phyloP scores from a whole-genome alignment of 2,113 vertebrate species.

The Maccullochella peelii region DNA sequence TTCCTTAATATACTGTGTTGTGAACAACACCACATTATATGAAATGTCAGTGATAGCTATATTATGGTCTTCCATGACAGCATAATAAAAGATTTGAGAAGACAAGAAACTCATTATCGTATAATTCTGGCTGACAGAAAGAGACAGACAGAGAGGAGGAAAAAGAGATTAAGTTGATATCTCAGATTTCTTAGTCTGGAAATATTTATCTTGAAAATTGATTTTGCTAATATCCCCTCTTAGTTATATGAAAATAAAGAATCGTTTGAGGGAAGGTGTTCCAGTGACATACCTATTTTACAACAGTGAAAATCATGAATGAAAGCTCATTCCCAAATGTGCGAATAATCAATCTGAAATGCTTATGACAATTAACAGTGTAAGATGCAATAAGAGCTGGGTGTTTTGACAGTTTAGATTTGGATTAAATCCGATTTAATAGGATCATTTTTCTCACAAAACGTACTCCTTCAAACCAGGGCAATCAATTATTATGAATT shows the following conservation, averaged over 20 bases:
- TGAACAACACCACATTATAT: background rate
- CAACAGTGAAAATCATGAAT: conserved; percentile 90
- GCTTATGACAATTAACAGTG: conserved; percentile 97
- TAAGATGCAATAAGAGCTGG: conserved; percentile 87
- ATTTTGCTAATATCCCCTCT: conserved; percentile 88
- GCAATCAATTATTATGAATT: conserved; percentile 99
- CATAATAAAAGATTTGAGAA: conserved; percentile 13
- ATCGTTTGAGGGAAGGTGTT: conserved; percentile 85
- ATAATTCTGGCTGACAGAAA: background rate
- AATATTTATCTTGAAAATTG: conserved; percentile 80
- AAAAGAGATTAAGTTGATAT: conserved; percentile 58
- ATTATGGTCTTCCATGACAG: background rate
- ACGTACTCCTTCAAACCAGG: conserved; percentile 92
- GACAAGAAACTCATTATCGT: background rate
- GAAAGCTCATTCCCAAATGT: conserved; percentile 90
- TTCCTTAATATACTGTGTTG: background rate
- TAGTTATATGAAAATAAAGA: conserved; percentile 84
- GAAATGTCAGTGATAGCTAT: background rate
- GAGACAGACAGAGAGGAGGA: background rate
- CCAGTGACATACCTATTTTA: conserved; percentile 87
- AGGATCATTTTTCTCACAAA: conserved; percentile 97
- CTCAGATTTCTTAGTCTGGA: conserved; percentile 60
- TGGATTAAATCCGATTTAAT: conserved; percentile 96
- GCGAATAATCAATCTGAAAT: conserved; percentile 94
- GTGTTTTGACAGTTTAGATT: conserved; percentile 96